Evolutionary conservation across 2,113 vertebrate genomes (phyloP), one percentile per base, ranked within the genome.

Genomic region (Pseudopipra pipra): DNA sequence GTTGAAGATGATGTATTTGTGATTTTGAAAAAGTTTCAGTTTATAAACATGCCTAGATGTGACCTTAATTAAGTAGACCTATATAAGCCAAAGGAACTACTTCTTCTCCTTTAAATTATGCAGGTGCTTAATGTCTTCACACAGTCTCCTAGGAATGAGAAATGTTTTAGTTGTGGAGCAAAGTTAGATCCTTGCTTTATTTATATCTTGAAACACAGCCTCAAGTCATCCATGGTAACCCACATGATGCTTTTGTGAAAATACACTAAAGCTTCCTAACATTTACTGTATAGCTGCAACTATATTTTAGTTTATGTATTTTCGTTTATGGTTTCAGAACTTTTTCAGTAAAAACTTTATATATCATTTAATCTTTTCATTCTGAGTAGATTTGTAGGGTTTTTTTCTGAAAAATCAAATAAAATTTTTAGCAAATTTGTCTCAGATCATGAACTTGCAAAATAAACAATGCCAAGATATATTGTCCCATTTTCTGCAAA

Each of bases 121-220:
- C 30, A 94, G 59, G 39, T 84, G 23, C 33, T 85, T 95, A 88
- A 85, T 89, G 19, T 77, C 52, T 89, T 22, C 39, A 77, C n/a
- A 51, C 46, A 89, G 37, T 41, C 76, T 89, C 67, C 88, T 83
- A 82, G 51, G 91, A 91, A 75, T 35, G 6, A 80, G 71, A 93
- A 95, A 55, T 90, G 51, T 63, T 89, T 74, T 87, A 54, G 49
- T 76, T 89, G 39, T 87, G 71, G 91, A 95, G 95, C 52, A 85
- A 70, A 54, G 41, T 80, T 86, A 70, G 44, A 80, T 75, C 47
- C 11, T 73, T 91, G 65, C 33, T 85, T 91, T 96, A 79, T 92
- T 76, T 94, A 37, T 94, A 73, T 55, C 43, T 85, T 95, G 92
- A 94, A 39, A 92, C 28, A 77, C 7, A 59, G 47, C 8, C 35